A percentile compares a stretch with the other conserved stretches of the same genome.
phyloP scores from a whole-genome alignment of 2,797 vertebrate genomes.

The Lepidocolaptes lacrymiger region DNA sequence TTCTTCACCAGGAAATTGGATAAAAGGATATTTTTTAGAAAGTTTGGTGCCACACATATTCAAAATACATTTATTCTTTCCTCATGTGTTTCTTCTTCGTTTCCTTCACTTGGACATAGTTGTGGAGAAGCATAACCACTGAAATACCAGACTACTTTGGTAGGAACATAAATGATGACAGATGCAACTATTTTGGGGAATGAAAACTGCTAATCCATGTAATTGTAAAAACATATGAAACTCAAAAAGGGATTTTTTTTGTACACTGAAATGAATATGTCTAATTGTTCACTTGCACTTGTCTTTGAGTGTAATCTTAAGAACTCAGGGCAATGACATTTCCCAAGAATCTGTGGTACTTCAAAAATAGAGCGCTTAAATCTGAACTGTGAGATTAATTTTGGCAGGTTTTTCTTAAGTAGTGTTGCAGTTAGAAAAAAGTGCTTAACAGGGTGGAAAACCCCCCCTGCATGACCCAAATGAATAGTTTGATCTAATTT shows the following conservation, averaged over 20 bases:
- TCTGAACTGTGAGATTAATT: background rate
- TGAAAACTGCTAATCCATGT: constrained; percentile 46
- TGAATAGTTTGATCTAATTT: background rate
- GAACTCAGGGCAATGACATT: background rate
- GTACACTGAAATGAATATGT: background rate
- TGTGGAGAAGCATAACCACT: constrained; percentile 56
- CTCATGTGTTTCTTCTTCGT: constrained; percentile 61
- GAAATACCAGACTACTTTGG: constrained; percentile 57
- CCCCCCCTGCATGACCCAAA: background rate
- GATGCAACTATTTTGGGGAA: constrained; percentile 29
- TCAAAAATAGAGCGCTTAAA: background rate
- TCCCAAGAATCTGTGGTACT: background rate
- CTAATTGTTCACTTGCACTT: background rate
- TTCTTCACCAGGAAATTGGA: background rate
- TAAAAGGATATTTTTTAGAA: constrained; percentile 18
- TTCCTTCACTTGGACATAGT: constrained; percentile 54
- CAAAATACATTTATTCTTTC: constrained; percentile 18
- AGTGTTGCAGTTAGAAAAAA: background rate
- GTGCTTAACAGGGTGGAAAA: background rate
- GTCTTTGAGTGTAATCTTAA: background rate
- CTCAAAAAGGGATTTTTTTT: background rate
- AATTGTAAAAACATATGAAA: constrained; percentile 24
- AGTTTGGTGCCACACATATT: constrained; percentile 5
- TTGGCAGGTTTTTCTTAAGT: background rate
- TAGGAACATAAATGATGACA: constrained; percentile 54